Percentiles rank a stretch among this genome's conserved stretches.
These are phyloP conservation scores for Oxyura jamaicensis DNA, from an alignment of 2,113 vertebrate genomes.

Conservation along the genomic window DNA sequence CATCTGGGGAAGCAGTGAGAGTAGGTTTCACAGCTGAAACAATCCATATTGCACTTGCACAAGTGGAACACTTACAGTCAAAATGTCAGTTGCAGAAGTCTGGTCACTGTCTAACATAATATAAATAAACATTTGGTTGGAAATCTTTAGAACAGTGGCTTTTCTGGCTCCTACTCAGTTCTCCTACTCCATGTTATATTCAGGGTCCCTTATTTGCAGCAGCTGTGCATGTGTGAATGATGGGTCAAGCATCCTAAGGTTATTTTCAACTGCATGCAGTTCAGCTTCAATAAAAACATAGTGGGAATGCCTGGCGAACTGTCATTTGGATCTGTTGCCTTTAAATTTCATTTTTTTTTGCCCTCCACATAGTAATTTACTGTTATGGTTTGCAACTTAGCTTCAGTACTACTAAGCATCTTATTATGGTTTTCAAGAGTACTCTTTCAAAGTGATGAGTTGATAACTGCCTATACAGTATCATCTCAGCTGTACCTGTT, in stretches of 20 bases:
- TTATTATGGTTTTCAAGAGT: not conserved
- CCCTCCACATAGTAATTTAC: not conserved
- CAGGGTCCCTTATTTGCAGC: not conserved
- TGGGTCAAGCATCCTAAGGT: not conserved
- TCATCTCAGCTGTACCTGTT: not conserved
- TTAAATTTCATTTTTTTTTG: not conserved
- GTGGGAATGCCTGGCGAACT: not conserved
- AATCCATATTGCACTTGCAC: not conserved
- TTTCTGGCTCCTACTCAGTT: not conserved
- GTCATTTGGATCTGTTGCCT: not conserved
- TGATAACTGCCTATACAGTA: not conserved
- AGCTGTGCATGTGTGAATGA: not conserved
- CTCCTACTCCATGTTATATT: not conserved
- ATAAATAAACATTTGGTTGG: not conserved
- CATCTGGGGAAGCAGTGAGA: not conserved
- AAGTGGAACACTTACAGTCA: not conserved
- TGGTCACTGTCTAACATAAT: not conserved
- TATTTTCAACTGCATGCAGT: not conserved
- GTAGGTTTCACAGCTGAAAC: not conserved
- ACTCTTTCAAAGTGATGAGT: not conserved
- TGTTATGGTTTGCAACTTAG: not conserved
- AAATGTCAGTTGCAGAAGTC: not conserved
- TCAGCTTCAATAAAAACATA: not conserved
- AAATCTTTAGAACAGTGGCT: not conserved
- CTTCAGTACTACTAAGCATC: not conserved